Evolutionary conservation across 2,797 vertebrate species (phyloP).

Genomic region (Psittacula echo): DNA sequence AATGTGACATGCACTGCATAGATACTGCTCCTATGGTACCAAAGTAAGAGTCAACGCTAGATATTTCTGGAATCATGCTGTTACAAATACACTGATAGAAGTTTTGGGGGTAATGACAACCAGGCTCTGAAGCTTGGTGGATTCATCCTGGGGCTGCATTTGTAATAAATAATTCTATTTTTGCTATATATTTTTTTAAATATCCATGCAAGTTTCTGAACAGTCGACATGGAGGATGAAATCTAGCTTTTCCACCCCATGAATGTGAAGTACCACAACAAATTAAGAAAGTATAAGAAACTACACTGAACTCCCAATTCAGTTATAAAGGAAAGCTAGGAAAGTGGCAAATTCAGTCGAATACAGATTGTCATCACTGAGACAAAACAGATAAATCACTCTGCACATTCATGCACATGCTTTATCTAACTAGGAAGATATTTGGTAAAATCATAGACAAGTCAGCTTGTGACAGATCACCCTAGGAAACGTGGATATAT

Average conservation of each 20-base stretch:
- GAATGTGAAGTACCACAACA: background rate
- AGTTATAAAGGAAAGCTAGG: background rate
- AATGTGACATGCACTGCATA: background rate
- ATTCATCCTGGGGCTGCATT: background rate
- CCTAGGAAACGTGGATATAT: background rate
- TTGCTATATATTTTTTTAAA: background rate
- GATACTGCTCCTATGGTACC: background rate
- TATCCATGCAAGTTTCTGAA: background rate
- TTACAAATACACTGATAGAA: background rate
- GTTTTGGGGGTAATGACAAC: background rate
- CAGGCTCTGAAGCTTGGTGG: background rate
- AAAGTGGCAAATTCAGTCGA: background rate
- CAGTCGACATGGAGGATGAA: background rate
- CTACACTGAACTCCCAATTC: background rate
- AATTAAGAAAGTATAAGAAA: background rate
- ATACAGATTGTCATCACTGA: background rate
- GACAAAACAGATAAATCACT: background rate
- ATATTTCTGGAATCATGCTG: background rate
- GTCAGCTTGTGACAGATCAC: background rate
- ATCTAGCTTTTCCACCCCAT: background rate
- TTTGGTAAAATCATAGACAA: constrained; percentile 2
- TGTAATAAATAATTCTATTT: background rate
- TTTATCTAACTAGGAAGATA: background rate
- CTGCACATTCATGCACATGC: background rate
- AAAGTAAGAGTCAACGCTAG: background rate